Conservation (phyloP, 2,888 invertebrate species). For the Heliconius sara region DNA sequence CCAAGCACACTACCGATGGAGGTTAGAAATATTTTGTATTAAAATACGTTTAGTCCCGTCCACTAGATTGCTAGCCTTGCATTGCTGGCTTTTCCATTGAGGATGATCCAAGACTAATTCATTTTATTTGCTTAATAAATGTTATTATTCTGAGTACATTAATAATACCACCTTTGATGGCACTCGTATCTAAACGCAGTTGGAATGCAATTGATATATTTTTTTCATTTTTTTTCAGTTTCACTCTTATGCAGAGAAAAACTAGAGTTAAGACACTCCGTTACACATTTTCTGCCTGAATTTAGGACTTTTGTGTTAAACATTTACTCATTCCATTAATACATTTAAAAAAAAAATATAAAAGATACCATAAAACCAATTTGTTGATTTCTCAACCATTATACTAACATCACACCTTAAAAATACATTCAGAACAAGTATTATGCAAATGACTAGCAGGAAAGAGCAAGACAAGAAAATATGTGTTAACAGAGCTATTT, state of each 20-base stretch:
- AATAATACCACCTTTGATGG: too few relatives aligned
- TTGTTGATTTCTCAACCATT: background rate
- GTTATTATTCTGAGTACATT: background rate
- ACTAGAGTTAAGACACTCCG: too few relatives aligned
- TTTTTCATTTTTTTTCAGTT: too few relatives aligned
- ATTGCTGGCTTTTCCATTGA: background rate
- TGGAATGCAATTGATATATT: too few relatives aligned
- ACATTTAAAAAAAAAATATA: background rate
- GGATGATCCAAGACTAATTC: background rate
- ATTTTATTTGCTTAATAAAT: constrained; percentile 83
- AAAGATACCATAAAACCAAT: background rate
- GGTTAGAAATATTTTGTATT: background rate
- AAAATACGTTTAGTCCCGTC: background rate
- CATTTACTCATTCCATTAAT: too few relatives aligned
- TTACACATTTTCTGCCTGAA: too few relatives aligned
- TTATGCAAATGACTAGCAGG: background rate
- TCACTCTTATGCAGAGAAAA: too few relatives aligned
- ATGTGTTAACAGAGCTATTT: too few relatives aligned
- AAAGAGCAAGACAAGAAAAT: too few relatives aligned
- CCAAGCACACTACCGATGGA: background rate
- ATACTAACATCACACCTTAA: background rate
- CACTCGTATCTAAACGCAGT: too few relatives aligned
- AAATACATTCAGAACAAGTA: constrained; percentile 2
- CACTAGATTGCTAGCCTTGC: background rate
- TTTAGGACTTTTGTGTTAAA: too few relatives aligned